phyloP scores from a whole-genome alignment of 2,113 vertebrate species.

The Eubucco bourcierii region DNA sequence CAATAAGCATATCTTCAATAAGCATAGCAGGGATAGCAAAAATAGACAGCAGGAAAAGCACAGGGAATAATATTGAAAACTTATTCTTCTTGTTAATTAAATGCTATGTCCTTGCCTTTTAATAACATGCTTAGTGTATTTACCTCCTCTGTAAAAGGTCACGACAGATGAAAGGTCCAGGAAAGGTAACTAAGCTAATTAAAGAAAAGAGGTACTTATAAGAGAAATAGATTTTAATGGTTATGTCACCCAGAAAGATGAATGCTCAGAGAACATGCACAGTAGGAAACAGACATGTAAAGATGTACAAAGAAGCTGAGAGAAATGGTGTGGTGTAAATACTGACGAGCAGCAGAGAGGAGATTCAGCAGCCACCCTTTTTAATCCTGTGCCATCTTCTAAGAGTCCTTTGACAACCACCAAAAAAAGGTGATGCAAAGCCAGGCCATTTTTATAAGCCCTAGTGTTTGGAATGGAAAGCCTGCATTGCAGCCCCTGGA shows the following conservation, averaged over 20 bases:
- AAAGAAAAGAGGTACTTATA: background rate
- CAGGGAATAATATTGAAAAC: background rate
- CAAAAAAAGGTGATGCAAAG: slow-evolving; percentile 2
- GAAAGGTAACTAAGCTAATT: slow-evolving; percentile 9
- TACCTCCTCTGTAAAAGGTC: slow-evolving; percentile 12
- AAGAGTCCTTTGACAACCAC: background rate
- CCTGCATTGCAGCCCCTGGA: background rate
- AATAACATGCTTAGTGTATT: slow-evolving; percentile 1
- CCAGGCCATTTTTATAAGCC: background rate
- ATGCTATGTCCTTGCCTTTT: slow-evolving; percentile 22
- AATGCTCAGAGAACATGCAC: background rate
- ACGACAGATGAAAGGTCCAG: background rate
- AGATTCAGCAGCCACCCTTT: background rate
- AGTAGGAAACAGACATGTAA: background rate
- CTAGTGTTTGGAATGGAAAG: background rate
- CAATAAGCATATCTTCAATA: background rate
- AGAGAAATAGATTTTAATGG: background rate
- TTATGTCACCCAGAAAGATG: background rate
- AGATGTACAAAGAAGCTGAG: background rate
- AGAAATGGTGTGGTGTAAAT: background rate
- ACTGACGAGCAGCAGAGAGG: background rate
- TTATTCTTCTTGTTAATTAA: background rate
- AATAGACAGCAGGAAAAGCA: background rate
- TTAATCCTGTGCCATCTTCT: background rate
- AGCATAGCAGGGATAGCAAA: background rate